Evolutionary conservation across 2,113 vertebrate genomes (phyloP), one percentile per base, ranked within the genome.

Genomic region (Nicator chloris): DNA sequence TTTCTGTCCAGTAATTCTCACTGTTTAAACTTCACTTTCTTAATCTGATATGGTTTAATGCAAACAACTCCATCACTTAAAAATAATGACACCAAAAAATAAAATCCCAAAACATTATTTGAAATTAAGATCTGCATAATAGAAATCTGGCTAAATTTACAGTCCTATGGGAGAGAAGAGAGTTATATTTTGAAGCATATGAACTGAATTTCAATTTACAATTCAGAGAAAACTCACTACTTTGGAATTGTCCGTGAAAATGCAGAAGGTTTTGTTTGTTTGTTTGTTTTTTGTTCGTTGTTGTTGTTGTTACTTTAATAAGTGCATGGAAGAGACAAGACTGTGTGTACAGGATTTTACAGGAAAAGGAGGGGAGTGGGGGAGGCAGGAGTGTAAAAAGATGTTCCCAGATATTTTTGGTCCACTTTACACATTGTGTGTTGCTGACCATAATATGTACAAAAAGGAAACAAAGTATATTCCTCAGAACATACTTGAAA

Each of bases 311-410:
- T 57, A 19, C 40, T 80, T 82, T 19, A 64, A 5, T 37, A 81
- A 47, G 24, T 14, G 8, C 69, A 69, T 61, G 24, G 37, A 76
- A 63, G 39, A 86, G 23, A 11, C 11, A 91, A 61, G 11, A 49
- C 19, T 63, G 16, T 49, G 12, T 65, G 3, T 40, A 30, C 7
- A 90, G 10, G 6, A 77, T 94, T 92, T 92, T 37, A 28, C 33
- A 83, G 13, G 13, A 49, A 33, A 80, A 61, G 9, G 15, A 2
- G 11, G 4, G 15, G 6, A 6, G 2, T 0, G 2, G 19, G 5
- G 2, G 10, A 37, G 13, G 4, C 9, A 30, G 9, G 2, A 2
- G 3, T 33, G 30, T n/a, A 40, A 37, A 30, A 64, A 31, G 0
- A 3, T 47, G 8, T 81, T 92, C 33, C 30, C 5, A 57, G 18